Base-by-base conservation (phyloP, 2,888 invertebrate species). In the Imbricaverruca yamaguchii region DNA sequence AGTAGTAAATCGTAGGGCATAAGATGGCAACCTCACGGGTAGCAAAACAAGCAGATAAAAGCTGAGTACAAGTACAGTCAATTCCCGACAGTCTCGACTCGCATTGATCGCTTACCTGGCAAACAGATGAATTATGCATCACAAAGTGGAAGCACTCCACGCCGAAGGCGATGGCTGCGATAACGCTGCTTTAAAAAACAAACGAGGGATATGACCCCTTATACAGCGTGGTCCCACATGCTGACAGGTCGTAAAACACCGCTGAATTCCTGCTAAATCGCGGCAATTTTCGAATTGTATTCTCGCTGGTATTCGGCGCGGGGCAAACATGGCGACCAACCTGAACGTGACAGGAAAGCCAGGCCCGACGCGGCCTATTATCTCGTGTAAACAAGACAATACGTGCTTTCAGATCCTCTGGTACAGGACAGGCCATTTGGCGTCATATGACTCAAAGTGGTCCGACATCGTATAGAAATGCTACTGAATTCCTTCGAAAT, bases 71-170 rank as follows among this genome's bases (percentile, higher is more conserved):
- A 1, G 39, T 39, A 39, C 39, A 39, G 39, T 39, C 39, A 39
- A 39, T 39, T 39, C 1, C 39, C 39, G 39, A 39, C 39, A 39
- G 39, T 4, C 39, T 39, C 39, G 39, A 4, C 39, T 39, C 39
- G 39, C 39, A 39, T 39, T 39, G 39, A 39, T 39, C 39, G 39
- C 39, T 39, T 39, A 39, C 39, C 59, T 1, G 18, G 25, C 74
- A 74, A 74, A 74, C 74, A 74, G 53, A 25, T 74, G 74, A 74
- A 74, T 74, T 15, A 74, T 74, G 53, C 74, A 74, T 74, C 74
- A 53, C 53, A 15, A 18, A 18, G 25, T 7, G 53, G 53, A 15
- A 74, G 59, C 11, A 53, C 21, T 18, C 53, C 53, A 23, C 53
- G 74, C 11, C 53, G 39, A 23, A 15, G 3, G 18, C 13, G 74